Evolutionary conservation across 2,888 invertebrate genomes (phyloP).

Genomic region (Eulithis prunata): DNA sequence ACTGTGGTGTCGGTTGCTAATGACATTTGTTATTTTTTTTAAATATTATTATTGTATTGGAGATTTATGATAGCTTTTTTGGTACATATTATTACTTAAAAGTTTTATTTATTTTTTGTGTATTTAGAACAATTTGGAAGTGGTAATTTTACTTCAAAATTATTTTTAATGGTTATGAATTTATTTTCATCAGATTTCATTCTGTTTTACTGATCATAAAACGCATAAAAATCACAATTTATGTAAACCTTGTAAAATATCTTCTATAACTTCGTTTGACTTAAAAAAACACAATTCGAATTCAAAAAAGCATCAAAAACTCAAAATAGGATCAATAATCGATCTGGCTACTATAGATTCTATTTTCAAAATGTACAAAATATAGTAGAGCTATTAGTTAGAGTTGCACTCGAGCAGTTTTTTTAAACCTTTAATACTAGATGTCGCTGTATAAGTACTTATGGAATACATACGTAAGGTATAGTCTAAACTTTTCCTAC

Average conservation of each 20-base stretch:
- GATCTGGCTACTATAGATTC: too few species aligned
- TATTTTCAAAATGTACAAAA: too few species aligned
- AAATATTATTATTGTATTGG: conserved; percentile 58
- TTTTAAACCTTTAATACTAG: too few species aligned
- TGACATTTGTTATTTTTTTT: conserved; percentile 57
- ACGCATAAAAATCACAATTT: conserved; percentile 7
- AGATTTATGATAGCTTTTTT: conserved; percentile 50
- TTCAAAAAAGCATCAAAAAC: not conserved
- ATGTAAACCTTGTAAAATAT: too few species aligned
- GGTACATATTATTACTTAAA: conserved; percentile 42
- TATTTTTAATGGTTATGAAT: conserved; percentile 9
- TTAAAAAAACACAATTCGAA: not conserved
- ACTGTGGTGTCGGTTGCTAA: conserved; percentile 55
- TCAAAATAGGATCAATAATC: too few species aligned
- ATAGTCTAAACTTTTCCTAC: too few species aligned
- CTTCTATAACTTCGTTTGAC: not conserved
- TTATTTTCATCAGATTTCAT: conserved; percentile 22
- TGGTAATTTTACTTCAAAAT: conserved; percentile 11
- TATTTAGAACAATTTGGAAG: conserved; percentile 13
- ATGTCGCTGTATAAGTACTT: too few species aligned
- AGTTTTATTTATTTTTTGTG: conserved; percentile 23
- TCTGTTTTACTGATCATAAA: conserved; percentile 15
- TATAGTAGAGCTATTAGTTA: too few species aligned
- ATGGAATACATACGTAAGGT: too few species aligned
- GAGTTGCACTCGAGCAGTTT: too few species aligned